Evolutionary conservation across 2,888 invertebrate genomes (phyloP).

Genomic region (Macrophya alboannulata): DNA sequence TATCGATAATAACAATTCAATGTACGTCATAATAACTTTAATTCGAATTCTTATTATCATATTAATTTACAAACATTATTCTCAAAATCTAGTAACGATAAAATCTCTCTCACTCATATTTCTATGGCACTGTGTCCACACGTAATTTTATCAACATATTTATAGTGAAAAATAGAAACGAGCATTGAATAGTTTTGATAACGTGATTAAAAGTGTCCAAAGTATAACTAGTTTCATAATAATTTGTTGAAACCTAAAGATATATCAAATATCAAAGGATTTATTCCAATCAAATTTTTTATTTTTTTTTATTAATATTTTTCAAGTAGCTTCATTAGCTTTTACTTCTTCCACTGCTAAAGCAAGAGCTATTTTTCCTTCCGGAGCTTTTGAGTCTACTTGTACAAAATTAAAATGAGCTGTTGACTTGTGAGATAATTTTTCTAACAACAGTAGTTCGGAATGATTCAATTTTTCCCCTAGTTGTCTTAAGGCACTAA

Average conservation of each 20-base stretch:
- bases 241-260: not conserved
- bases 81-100: not conserved
- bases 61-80: not conserved
- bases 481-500: conserved; percentile 81
- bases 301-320: too few species aligned
- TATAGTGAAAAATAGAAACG: not conserved
- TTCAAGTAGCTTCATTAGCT: conserved; percentile 64
- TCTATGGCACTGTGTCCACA: not conserved
- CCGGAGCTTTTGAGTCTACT: conserved; percentile 76
- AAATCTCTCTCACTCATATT: not conserved
- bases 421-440: conserved; percentile 77
- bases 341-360: conserved; percentile 72
- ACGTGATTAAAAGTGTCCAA: not conserved
- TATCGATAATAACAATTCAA: not conserved
- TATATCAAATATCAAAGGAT: not conserved
- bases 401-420: conserved; percentile 79
- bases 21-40: not conserved
- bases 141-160: not conserved
- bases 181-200: not conserved
- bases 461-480: conserved; percentile 81
- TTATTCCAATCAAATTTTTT: not conserved
- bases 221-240: not conserved
- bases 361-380: conserved; percentile 70
- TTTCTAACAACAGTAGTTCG: conserved; percentile 81
- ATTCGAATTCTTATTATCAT: not conserved